Percentiles rank a stretch among this genome's conserved stretches.
phyloP scores from a whole-genome alignment of 1,140 invertebrate species.

The Carposina sasakii region DNA sequence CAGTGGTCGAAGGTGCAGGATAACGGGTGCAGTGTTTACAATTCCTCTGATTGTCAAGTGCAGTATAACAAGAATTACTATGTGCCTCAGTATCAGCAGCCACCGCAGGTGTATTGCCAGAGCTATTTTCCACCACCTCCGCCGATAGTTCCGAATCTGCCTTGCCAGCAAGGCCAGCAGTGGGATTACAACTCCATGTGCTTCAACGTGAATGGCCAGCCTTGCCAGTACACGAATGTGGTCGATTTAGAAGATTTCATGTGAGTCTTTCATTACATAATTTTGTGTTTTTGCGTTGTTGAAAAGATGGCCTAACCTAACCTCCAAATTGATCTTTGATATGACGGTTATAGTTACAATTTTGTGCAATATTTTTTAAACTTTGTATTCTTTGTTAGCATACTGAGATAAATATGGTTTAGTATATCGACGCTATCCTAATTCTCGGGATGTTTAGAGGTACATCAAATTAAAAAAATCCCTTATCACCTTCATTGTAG shows the following conservation, averaged over 20 bases:
- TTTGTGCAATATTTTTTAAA: no score
- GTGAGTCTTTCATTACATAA: conserved; percentile 75
- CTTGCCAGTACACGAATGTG: conserved; percentile 76
- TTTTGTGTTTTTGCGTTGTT: no score
- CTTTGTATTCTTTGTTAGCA: no score
- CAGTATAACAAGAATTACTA: conserved; percentile 44
- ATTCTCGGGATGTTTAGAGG: no score
- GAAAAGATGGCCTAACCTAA: no score
- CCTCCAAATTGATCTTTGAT: no score
- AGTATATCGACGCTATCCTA: no score
- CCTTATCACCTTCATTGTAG: no score
- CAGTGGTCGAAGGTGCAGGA: conserved; percentile 39
- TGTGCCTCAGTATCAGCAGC: conserved; percentile 20
- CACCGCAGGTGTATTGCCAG: conserved; percentile 5
- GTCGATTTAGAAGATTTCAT: conserved; percentile 81
- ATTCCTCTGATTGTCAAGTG: conserved; percentile 31
- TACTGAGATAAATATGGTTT: no score
- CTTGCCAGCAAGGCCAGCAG: conserved; percentile 70
- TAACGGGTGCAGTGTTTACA: conserved; percentile 34
- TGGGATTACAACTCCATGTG: conserved; percentile 77
- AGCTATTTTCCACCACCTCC: conserved; percentile 24
- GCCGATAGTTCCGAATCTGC: conserved; percentile 42
- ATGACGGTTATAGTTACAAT: no score
- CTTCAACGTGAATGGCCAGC: conserved; percentile 74
- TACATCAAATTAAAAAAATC: no score